These are phyloP conservation scores for Polypterus senegalus DNA, from an alignment of 2,113 vertebrate species.

Conservation along the genomic window DNA sequence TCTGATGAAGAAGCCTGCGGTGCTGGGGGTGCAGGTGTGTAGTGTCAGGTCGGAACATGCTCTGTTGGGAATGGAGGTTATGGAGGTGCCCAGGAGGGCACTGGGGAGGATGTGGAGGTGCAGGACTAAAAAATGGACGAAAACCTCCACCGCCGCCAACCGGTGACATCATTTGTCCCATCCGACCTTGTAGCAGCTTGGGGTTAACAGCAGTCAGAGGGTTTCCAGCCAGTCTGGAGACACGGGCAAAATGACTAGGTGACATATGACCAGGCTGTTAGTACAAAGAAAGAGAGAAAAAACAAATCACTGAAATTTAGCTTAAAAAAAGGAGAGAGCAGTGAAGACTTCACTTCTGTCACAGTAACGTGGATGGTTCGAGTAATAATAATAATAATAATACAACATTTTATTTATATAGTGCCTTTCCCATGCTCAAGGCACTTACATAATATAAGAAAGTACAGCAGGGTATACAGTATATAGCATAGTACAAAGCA, in stretches of 20 bases:
- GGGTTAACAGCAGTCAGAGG: constrained; percentile 56
- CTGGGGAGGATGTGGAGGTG: constrained; percentile 52
- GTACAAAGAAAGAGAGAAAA: no score
- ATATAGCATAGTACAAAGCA: no score
- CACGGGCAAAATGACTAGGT: constrained; percentile 48
- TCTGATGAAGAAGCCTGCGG: constrained; percentile 76
- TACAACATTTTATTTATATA: no score
- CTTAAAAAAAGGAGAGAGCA: no score
- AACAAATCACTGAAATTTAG: no score
- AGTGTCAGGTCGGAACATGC: constrained; percentile 70
- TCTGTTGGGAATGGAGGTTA: constrained; percentile 52
- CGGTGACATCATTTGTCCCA: constrained; percentile 55
- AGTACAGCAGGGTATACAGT: no score
- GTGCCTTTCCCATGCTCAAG: no score
- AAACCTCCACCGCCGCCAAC: constrained; percentile 67
- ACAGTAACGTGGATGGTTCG: no score
- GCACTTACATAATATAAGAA: no score
- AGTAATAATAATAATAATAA: no score
- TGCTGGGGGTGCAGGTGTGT: constrained; percentile 92
- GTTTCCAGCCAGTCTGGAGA: constrained; percentile 47
- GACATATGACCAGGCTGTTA: no score
- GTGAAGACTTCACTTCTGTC: no score
- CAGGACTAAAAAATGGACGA: constrained; percentile 58
- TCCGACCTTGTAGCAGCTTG: constrained; percentile 54
- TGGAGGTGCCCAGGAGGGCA: constrained; percentile 40